Base-by-base conservation (phyloP, 2,888 invertebrate genomes). In the Athrips mouffetella region DNA sequence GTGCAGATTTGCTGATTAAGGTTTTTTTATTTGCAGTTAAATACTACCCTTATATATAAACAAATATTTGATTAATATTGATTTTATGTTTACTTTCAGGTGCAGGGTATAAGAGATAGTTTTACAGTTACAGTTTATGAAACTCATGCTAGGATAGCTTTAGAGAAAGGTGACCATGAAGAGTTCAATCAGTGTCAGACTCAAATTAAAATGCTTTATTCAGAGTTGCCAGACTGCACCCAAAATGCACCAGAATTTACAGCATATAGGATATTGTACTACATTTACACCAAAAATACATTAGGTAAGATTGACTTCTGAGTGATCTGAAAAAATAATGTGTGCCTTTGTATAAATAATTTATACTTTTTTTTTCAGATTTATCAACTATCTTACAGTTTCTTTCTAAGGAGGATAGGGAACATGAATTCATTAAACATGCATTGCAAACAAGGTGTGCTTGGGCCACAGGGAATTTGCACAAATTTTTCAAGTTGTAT, bases 101-200 rank as follows among this genome's bases (percentile, higher is more conserved):
- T 98, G 42, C 99, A 99, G 91, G 97, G 98, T 66, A 92, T 99
- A 61, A 90, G 99, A 60, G 96, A 98, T 87, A 91, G 91, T 58
- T 98, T 99, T 74, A 98, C 99, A 47, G 94, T 99, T n/a, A 92
- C 95, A 73, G 99, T 99, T 8, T 99, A 99, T 87, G 99, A 99
- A 89, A 98, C 98, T 2, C 99, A 99, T 89, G 99, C 98, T 3
- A 91, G 98, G 48, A 97, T 99, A 69, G 98, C 99, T 44, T 90
- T 99, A 77, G 99, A 99, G 80, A 98, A 96, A 86, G 97, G 97
- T 46, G 99, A 99, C 76, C 98, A 98, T 77, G 98, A 98, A 74
- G 99, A 99, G 79, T 99, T 99, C 76, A 99, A 99, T 90, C 99
- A 99, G 81, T 99, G 99, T 76, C 99, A 99, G 87, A 98, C 98